These are phyloP conservation scores for Pomacea canaliculata DNA, from an alignment of 2,888 invertebrate species.

Conservation along the genomic window DNA sequence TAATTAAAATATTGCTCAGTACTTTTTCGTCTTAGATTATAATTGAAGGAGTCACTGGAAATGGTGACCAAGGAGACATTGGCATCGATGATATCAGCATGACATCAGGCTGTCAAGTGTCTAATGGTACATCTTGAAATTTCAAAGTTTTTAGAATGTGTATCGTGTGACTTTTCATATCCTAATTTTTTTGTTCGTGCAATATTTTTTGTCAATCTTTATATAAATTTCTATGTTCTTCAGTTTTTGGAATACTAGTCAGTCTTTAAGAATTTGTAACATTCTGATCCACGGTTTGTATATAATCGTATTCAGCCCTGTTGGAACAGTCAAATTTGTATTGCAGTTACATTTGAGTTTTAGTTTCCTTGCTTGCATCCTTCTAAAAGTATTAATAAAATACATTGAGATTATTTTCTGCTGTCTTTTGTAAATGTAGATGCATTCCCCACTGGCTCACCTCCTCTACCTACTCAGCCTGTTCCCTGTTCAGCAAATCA, in stretches of 20 bases:
- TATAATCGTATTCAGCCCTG: too few relatives aligned
- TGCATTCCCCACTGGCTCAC: constrained; percentile 41
- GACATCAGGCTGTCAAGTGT: constrained; percentile 57
- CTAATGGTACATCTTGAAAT: constrained; percentile 11
- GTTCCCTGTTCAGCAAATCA: constrained; percentile 39
- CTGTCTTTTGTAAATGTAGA: too few relatives aligned
- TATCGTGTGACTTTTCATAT: neutral
- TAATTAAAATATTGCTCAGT: constrained; percentile 9
- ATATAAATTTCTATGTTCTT: too few relatives aligned
- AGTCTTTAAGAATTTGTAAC: constrained; percentile 38
- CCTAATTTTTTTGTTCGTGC: too few relatives aligned
- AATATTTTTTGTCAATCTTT: too few relatives aligned
- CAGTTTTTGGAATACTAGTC: too few relatives aligned
- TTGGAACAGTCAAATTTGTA: too few relatives aligned
- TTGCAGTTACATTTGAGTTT: too few relatives aligned
- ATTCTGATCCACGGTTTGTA: too few relatives aligned
- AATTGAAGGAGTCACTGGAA: constrained; percentile 56
- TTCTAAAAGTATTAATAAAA: neutral
- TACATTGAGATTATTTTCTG: too few relatives aligned
- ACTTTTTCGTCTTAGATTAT: constrained; percentile 51
- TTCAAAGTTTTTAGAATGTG: too few relatives aligned
- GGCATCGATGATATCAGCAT: constrained; percentile 66
- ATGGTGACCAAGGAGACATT: constrained; percentile 50
- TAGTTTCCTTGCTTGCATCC: too few relatives aligned
- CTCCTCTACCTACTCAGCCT: constrained; percentile 43